Conservation (phyloP, 2,888 invertebrate species). For the Heteromurus nitidus region DNA sequence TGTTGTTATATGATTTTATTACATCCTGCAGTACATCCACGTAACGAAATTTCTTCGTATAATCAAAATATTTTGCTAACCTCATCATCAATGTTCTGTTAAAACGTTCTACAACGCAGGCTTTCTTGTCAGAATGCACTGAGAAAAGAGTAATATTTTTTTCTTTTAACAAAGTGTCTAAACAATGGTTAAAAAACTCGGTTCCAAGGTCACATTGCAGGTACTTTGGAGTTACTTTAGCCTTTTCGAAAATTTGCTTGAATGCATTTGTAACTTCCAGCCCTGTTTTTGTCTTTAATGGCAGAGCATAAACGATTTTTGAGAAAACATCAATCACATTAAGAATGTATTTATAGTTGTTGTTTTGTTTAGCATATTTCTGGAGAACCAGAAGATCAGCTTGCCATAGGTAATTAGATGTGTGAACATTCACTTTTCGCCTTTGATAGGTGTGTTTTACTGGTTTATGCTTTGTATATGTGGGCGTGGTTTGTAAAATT, state of each 20-base stretch:
- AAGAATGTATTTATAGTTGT: conserved; percentile 25
- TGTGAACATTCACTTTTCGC: conserved; percentile 33
- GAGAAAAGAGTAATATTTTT: conserved; percentile 21
- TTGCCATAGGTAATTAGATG: conserved; percentile 40
- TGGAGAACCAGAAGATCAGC: conserved; percentile 20
- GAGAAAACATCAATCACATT: conserved; percentile 30
- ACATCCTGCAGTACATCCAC: conserved; percentile 2
- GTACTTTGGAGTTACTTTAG: conserved; percentile 1
- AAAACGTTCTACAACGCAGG: conserved; percentile 36
- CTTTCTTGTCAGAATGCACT: conserved; percentile 42
- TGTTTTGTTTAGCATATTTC: conserved; percentile 16
- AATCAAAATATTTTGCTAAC: conserved; percentile 32
- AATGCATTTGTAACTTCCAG: conserved; percentile 5
- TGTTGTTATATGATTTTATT: conserved; percentile 32
- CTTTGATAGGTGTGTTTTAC: background rate
- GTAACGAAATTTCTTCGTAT: conserved; percentile 6
- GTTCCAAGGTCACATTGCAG: conserved; percentile 23
- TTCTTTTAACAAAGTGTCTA: conserved; percentile 17
- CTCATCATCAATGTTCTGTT: conserved; percentile 26
- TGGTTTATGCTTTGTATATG: conserved; percentile 24
- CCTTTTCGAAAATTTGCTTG: conserved; percentile 5
- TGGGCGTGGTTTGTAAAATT: background rate
- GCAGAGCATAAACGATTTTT: conserved; percentile 1
- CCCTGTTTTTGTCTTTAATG: conserved; percentile 22
- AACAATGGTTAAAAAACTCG: conserved; percentile 23